Evolutionary conservation across 2,113 vertebrate species (phyloP).

Genomic region (Misgurnus mizolepis): DNA sequence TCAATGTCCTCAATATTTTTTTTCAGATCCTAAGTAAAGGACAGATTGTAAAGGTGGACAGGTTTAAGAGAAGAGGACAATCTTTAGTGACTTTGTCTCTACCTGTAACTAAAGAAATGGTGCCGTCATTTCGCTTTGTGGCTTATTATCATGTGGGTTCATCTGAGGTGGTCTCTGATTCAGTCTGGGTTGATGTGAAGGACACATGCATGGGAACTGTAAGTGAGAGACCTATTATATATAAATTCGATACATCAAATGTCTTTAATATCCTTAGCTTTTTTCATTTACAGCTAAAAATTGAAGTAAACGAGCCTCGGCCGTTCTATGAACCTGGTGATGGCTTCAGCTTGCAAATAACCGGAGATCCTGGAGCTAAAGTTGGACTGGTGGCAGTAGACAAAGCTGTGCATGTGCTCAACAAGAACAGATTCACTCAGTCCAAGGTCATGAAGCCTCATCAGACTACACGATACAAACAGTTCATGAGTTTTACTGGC

Average conservation of each 20-base stretch:
- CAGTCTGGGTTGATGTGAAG: conserved; percentile 69
- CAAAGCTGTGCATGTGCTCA: conserved; percentile 68
- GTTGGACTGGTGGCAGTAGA: conserved; percentile 70
- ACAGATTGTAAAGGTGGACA: conserved; percentile 53
- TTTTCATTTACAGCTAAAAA: conserved; percentile 53
- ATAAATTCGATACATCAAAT: background rate
- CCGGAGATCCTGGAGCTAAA: conserved; percentile 65
- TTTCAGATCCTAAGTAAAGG: conserved; percentile 65
- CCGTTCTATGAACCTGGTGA: conserved; percentile 45
- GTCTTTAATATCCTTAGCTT: background rate
- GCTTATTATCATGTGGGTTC: conserved; percentile 65
- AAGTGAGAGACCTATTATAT: background rate
- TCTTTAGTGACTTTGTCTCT: conserved; percentile 54
- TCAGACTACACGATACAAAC: background rate
- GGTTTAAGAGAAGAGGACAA: conserved; percentile 63
- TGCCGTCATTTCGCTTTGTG: conserved; percentile 70
- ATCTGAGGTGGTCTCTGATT: conserved; percentile 70
- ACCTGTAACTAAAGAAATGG: conserved; percentile 52
- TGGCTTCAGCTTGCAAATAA: conserved; percentile 54
- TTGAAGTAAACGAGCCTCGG: conserved; percentile 39
- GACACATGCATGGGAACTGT: conserved; percentile 71
- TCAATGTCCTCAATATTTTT: background rate
- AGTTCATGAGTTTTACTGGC: background rate
- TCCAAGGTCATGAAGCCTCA: conserved; percentile 59
- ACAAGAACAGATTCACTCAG: conserved; percentile 69